Evolutionary conservation across 2,888 invertebrate species (phyloP).

Genomic region (Vandiemenella viatica): DNA sequence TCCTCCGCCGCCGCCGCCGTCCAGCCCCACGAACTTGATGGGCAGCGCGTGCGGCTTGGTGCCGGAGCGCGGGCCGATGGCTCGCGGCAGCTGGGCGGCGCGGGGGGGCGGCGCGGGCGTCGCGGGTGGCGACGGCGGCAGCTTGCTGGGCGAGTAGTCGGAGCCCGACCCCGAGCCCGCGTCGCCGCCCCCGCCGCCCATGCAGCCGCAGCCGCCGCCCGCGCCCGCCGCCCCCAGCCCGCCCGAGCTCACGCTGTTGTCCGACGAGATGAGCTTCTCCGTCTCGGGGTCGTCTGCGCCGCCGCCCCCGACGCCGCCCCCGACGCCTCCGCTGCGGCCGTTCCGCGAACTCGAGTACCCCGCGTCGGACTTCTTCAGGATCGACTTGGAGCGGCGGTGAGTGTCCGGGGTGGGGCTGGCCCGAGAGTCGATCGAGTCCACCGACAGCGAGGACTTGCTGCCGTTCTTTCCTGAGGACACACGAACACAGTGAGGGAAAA

Average conservation of each 20-base stretch:
- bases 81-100: conserved; percentile 4
- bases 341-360: conserved; percentile 37
- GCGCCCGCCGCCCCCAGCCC: conserved; percentile 22
- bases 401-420: conserved; percentile 46
- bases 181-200: conserved; percentile 22
- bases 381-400: conserved; percentile 55
- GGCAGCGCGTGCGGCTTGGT: conserved; percentile 24
- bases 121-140: conserved; percentile 8
- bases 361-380: conserved; percentile 59
- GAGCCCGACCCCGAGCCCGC: conserved; percentile 27
- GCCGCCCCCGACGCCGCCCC: conserved; percentile 19
- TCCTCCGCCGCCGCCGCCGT: conserved; percentile 15
- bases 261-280: conserved; percentile 48
- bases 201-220: conserved; percentile 30
- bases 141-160: conserved; percentile 25
- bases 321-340: conserved; percentile 24
- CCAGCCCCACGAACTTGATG: conserved; percentile 26
- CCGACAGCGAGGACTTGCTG: conserved; percentile 50
- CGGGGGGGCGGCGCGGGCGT: conserved; percentile 11
- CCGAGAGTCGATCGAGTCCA: conserved; percentile 50
- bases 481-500: too few species aligned
- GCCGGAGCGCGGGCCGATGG: conserved; percentile 17
- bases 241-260: conserved; percentile 26
- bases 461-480: conserved; percentile 32
- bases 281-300: conserved; percentile 50